Conservation (phyloP, 1,140 invertebrate species). For the Helicoverpa armigera region DNA sequence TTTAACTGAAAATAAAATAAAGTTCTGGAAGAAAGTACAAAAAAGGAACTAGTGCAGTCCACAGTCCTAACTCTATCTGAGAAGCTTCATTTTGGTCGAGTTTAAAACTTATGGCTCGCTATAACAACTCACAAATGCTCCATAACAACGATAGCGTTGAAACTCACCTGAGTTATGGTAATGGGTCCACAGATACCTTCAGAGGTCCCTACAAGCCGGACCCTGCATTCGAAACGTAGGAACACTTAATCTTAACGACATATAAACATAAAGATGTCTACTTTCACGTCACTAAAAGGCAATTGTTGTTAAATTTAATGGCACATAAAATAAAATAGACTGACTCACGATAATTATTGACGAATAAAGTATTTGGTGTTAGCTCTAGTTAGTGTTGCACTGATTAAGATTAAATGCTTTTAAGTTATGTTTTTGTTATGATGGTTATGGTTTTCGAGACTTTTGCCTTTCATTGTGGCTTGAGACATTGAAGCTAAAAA, state of each 20-base stretch:
- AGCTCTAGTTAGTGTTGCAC: constrained; percentile 48
- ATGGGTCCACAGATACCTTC: constrained; percentile 69
- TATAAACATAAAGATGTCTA: constrained; percentile 83
- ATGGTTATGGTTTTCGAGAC: too few species aligned
- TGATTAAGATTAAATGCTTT: constrained; percentile 16
- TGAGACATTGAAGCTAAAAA: too few species aligned
- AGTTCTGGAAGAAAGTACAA: too few species aligned
- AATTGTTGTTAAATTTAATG: constrained; percentile 85
- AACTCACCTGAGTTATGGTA: constrained; percentile 80
- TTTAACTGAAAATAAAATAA: too few species aligned
- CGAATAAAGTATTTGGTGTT: constrained; percentile 55
- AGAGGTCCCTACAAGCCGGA: constrained; percentile 51
- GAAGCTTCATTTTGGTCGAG: constrained; percentile 16
- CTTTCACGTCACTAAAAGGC: constrained; percentile 75
- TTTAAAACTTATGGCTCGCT: constrained; percentile 31
- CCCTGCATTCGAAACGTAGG: constrained; percentile 58
- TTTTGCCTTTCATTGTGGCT: too few species aligned
- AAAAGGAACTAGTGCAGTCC: background rate
- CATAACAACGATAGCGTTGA: constrained; percentile 61
- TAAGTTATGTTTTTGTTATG: background rate
- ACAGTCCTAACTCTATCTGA: constrained; percentile 9
- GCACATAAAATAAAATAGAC: constrained; percentile 78
- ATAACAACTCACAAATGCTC: constrained; percentile 53
- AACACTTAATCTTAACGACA: constrained; percentile 74
- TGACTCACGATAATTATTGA: constrained; percentile 69